A percentile compares a stretch with the other conserved stretches of the same genome.
Conservation (phyloP, 2,888 invertebrate species). For the Nephrotoma guestfalica region DNA sequence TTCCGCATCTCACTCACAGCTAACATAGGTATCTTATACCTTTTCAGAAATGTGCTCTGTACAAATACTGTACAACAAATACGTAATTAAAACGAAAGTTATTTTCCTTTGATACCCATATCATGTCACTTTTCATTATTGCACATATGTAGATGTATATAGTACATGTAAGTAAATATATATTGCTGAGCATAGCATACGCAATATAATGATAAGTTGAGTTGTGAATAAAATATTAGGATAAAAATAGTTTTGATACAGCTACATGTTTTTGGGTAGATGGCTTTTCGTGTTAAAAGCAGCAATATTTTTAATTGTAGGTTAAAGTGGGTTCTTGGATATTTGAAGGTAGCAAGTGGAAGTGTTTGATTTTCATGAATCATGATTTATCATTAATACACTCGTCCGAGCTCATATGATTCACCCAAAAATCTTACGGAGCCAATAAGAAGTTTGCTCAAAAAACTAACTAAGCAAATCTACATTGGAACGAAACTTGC, state of each 20-base stretch:
- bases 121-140: neutral
- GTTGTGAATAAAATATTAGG: neutral
- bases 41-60: neutral
- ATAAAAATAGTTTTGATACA: neutral
- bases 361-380: neutral
- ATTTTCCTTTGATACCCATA: neutral
- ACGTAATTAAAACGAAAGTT: neutral
- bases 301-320: neutral
- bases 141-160: neutral
- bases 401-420: too few species aligned
- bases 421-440: too few species aligned
- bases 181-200: too few species aligned
- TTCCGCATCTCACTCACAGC: neutral
- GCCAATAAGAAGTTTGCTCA: too few species aligned
- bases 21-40: neutral
- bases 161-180: neutral
- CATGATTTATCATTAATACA: neutral
- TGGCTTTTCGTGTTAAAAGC: neutral
- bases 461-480: too few species aligned
- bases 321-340: neutral
- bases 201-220: neutral
- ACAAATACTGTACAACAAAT: neutral
- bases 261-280: neutral
- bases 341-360: neutral
- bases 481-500: too few species aligned